Conservation (phyloP, 2,888 invertebrate genomes). For the Dilophus febrilis region DNA sequence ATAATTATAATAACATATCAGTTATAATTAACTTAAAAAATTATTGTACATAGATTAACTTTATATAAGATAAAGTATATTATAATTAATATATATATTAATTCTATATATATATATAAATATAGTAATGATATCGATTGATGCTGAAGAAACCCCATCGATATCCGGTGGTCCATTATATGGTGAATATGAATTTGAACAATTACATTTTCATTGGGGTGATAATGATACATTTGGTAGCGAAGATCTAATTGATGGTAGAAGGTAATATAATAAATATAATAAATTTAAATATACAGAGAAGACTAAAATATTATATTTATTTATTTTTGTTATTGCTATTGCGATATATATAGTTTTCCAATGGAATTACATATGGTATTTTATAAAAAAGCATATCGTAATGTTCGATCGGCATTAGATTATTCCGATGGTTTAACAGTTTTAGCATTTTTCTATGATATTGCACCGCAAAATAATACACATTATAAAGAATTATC, state of each 20-base stretch:
- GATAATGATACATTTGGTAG: slow-evolving; percentile 61
- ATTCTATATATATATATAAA: too few relatives aligned
- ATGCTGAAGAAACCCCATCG: slow-evolving; percentile 31
- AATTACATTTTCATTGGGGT: slow-evolving; percentile 68
- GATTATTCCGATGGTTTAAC: slow-evolving; percentile 54
- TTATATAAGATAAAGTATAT: too few relatives aligned
- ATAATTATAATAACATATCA: too few relatives aligned
- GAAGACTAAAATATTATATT: too few relatives aligned
- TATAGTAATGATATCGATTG: slow-evolving; percentile 42
- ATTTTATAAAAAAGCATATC: slow-evolving; percentile 50
- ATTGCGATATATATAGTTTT: slow-evolving; percentile 31
- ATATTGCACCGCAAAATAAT: slow-evolving; percentile 19
- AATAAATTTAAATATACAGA: neutral
- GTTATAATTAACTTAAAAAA: too few relatives aligned
- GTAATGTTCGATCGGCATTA: slow-evolving; percentile 40
- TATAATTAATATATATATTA: too few relatives aligned
- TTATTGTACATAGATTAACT: too few relatives aligned
- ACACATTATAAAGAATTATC: slow-evolving; percentile 30
- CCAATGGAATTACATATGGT: slow-evolving; percentile 67
- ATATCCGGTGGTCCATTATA: slow-evolving; percentile 49
- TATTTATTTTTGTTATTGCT: slow-evolving; percentile 12
- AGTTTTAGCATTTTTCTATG: slow-evolving; percentile 62
- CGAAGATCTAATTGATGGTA: slow-evolving; percentile 33
- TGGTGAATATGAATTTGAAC: slow-evolving; percentile 47
- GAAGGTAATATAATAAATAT: too few relatives aligned